Conservation (phyloP, 2,888 invertebrate genomes). For the Panzeria rudis region DNA sequence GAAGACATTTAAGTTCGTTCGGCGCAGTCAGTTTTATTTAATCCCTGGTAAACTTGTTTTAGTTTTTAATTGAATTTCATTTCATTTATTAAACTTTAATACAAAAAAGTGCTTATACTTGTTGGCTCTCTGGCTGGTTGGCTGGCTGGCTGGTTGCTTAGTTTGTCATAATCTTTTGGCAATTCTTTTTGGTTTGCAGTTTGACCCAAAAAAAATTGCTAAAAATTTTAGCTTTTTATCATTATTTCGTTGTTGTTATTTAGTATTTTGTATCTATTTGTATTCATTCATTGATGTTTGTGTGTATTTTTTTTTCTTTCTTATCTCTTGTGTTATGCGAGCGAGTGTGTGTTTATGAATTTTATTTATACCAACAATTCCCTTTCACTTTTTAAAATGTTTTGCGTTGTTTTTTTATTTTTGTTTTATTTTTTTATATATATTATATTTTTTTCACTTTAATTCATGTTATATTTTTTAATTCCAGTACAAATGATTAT, state of each 20-base stretch:
- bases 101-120: background rate
- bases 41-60: slow-evolving; percentile 54
- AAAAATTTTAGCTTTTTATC: slow-evolving; percentile 25
- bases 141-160: slow-evolving; percentile 18
- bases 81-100: slow-evolving; percentile 32
- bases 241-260: slow-evolving; percentile 32
- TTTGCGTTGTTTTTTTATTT: slow-evolving; percentile 50
- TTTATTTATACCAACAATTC: slow-evolving; percentile 54
- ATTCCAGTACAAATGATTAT: slow-evolving; percentile 69
- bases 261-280: slow-evolving; percentile 51
- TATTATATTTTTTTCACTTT: slow-evolving; percentile 25
- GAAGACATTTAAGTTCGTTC: slow-evolving; percentile 11
- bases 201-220: slow-evolving; percentile 63
- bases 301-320: slow-evolving; percentile 33
- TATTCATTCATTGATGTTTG: slow-evolving; percentile 42
- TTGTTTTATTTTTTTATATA: slow-evolving; percentile 35
- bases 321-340: slow-evolving; percentile 55
- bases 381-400: slow-evolving; percentile 71
- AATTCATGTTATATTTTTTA: slow-evolving; percentile 38
- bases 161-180: slow-evolving; percentile 60
- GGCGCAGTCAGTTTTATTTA: slow-evolving; percentile 31
- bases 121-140: slow-evolving; percentile 9
- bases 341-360: slow-evolving; percentile 26
- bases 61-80: slow-evolving; percentile 44
- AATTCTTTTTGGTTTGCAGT: slow-evolving; percentile 61